Evolutionary conservation across 1,140 invertebrate species (phyloP), one percentile per base, ranked within the genome.

Genomic region (Bursaphelenchus mucronatus): DNA sequence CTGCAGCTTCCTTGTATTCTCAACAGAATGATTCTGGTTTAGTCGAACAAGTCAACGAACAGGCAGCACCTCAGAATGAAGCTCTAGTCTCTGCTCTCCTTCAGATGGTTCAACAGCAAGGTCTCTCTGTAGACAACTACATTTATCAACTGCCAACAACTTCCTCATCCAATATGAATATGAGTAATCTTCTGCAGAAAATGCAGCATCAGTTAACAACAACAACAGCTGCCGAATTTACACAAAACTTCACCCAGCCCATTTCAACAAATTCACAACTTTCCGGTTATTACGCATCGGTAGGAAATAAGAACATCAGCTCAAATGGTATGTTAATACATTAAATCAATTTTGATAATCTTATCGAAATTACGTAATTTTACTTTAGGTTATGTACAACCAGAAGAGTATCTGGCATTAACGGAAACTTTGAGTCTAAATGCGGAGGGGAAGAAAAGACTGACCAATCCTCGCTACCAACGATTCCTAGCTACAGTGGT

Each of bases 401-500:
- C 21, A n/a, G 58, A 46, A 44, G n/a, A 39, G 10, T 5, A 39
- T 13, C 1, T 52, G 21, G 63, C 69, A 21, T 49, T 76, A 43
- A 79, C 76, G 30, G 59, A 76, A 19, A 78, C 62, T 45, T 49
- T 76, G 40, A 61, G 58, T 50, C 53, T 76, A 43, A 46, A 69
- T 8, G 46, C 74, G 21, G 74, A 73, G 17, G 74, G 68, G 17
- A 46, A 41, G 21, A 53, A 61, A 41, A 63, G 74, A 50, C 43
- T 73, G 41, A 57, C 44, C 45, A 70, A 76, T 43, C 68, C 77
- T 41, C 57, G 71, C 8, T 76, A 72, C 50, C 73, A 65, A 47
- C 78, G 64, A 41, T 76, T 76, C 61, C 57, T 76, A 40, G 40
- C 49, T 30, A 76, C 70, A 39, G 74, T 76, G 5, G 13, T 59